phyloP scores from a whole-genome alignment of 2,113 vertebrate genomes.

The Murina feae region DNA sequence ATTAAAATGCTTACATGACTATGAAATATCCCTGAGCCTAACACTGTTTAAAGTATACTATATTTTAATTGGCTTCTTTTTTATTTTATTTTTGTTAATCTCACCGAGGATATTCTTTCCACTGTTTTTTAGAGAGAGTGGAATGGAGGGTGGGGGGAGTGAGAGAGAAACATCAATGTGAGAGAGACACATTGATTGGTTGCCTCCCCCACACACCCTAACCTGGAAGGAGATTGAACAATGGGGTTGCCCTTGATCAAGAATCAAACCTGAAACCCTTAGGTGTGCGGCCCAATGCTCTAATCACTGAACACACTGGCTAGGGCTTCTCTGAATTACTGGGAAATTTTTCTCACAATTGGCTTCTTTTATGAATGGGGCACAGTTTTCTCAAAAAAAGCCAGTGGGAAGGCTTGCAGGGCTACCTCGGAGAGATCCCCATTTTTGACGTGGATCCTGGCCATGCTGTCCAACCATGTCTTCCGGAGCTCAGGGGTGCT shows the following conservation, averaged over 20 bases:
- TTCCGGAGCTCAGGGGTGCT: slow-evolving; percentile 97
- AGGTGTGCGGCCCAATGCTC: too few relatives aligned
- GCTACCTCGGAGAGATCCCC: slow-evolving; percentile 95
- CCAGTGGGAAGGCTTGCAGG: accelerated
- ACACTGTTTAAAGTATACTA: neutral
- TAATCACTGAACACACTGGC: neutral
- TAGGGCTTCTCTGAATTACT: neutral
- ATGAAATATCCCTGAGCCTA: neutral
- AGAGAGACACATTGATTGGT: too few relatives aligned
- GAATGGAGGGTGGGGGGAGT: too few relatives aligned
- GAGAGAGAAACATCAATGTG: too few relatives aligned
- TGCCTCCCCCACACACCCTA: too few relatives aligned
- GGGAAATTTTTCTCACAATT: neutral
- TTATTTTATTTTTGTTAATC: too few relatives aligned
- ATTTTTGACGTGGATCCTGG: slow-evolving; percentile 97
- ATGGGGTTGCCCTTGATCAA: too few relatives aligned
- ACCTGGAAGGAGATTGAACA: too few relatives aligned
- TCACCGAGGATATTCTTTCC: too few relatives aligned
- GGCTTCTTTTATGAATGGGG: neutral
- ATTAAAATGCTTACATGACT: neutral
- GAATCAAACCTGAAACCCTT: too few relatives aligned
- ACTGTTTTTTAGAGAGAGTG: too few relatives aligned
- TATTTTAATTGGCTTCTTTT: neutral
- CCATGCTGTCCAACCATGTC: slow-evolving; percentile 99
- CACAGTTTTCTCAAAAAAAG: neutral